These are phyloP conservation scores for Metacarcinus magister DNA, from an alignment of 2,888 invertebrate genomes.

Conservation along the genomic window DNA sequence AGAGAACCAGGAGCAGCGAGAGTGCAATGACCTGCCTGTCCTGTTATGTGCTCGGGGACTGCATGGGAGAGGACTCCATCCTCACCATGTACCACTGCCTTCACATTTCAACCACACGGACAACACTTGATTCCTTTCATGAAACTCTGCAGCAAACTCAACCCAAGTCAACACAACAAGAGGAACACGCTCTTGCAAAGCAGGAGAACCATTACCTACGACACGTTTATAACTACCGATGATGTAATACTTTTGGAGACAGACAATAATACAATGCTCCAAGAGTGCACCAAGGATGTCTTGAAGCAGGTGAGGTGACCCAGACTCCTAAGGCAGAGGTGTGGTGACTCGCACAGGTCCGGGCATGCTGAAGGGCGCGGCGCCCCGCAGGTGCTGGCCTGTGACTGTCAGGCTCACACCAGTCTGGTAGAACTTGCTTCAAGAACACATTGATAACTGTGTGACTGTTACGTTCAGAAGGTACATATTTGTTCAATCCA, in stretches of 20 bases:
- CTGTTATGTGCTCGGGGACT: background rate
- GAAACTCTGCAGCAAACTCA: background rate
- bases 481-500: slow-evolving; percentile 39
- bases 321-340: background rate
- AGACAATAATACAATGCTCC: background rate
- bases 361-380: background rate
- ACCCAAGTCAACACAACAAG: background rate
- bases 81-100: slow-evolving; percentile 2
- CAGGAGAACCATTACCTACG: background rate
- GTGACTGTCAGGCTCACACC: background rate
- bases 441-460: background rate
- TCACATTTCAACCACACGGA: background rate
- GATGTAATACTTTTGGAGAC: background rate
- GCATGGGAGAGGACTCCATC: background rate
- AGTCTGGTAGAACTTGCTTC: slow-evolving; percentile 17
- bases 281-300: background rate
- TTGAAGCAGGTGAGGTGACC: background rate
- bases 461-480: slow-evolving; percentile 10
- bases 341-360: background rate
- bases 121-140: background rate
- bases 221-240: background rate
- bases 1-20: background rate
- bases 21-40: slow-evolving; percentile 1
- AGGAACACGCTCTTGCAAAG: background rate
- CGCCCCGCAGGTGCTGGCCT: background rate